Evolutionary conservation across 2,888 invertebrate genomes (phyloP), one percentile per base, ranked within the genome.

Genomic region (Strigamia crassipes): DNA sequence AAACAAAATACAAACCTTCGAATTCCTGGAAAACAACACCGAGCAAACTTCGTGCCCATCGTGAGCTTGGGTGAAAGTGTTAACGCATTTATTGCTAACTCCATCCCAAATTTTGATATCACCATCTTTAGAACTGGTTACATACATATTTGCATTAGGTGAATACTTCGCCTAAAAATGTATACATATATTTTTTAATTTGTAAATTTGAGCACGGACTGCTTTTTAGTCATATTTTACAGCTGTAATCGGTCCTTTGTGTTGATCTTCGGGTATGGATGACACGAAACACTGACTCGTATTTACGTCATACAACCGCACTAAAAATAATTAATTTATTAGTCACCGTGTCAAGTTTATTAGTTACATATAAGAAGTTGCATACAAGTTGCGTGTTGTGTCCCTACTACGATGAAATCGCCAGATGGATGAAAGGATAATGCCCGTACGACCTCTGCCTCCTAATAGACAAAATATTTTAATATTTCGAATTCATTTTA

Each of bases 81-180:
- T 97, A 84, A 99, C 92, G 86, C 98, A 98, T 79, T 95, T 91
- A 87, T 92, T 93, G 8, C 97, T 97, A 0, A 99, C 94, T 0
- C 96, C 98, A 88, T 99, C 99, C 99, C 99, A 99, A 0, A 99
- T 89, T 87, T 98, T 98, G 9, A 99, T 95, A 82, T 92, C 91
- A 0, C 99, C 99, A 87, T 99, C 99, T 83, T 94, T 93, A 83
- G 97, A 95, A 78, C 94, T 94, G 0, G 96, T 94, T 0, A 95
- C 97, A 88, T 91, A 94, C 83, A 92, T 88, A 85, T 92, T 91
- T 1, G 92, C 94, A 87, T 93, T 93, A 0, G 91, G 90, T 23
- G 92, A 91, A 90, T 92, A 93, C 85, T 90, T 89, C 31, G 87
- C 86, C 88, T 89, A 84, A 41, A 85, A 84, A 27, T 27, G 27